Evolutionary conservation across 2,113 vertebrate genomes (phyloP).

Genomic region (Xenopus borealis): DNA sequence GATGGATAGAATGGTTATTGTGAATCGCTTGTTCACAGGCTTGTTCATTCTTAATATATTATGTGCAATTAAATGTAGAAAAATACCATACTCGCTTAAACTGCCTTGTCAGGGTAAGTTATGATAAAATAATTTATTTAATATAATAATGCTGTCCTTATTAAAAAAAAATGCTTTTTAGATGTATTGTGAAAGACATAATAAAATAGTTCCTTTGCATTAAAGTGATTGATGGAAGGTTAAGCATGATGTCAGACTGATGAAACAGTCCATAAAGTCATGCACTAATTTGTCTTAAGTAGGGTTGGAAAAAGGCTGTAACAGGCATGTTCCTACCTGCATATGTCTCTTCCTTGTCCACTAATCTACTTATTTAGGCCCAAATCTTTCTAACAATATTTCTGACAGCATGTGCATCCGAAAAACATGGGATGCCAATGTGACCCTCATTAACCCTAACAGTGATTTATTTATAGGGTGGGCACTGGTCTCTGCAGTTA

Average conservation of each 20-base stretch:
- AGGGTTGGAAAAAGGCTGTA: neutral
- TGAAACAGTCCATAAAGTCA: neutral
- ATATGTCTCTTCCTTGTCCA: no score
- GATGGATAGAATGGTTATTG: conserved; percentile 18
- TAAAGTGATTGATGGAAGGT: conserved; percentile 35
- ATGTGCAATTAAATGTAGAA: conserved; percentile 34
- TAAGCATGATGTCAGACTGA: conserved; percentile 31
- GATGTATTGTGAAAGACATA: conserved; percentile 17
- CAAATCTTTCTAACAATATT: no score
- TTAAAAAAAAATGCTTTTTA: conserved; percentile 34
- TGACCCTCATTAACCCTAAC: no score
- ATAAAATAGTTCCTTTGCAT: conserved; percentile 33
- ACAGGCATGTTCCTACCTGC: no score
- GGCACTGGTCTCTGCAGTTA: no score
- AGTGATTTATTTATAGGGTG: no score
- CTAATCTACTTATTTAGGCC: no score
- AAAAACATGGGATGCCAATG: no score
- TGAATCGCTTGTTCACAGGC: conserved; percentile 1
- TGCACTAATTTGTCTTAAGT: neutral
- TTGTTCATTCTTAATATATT: conserved; percentile 25
- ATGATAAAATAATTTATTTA: conserved; percentile 33
- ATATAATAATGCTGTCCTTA: conserved; percentile 24
- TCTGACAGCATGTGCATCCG: no score
- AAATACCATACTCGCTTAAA: conserved; percentile 29
- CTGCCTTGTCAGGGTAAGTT: conserved; percentile 36